Conservation (phyloP, 2,888 invertebrate genomes). For the Stenotaenia linearis region DNA sequence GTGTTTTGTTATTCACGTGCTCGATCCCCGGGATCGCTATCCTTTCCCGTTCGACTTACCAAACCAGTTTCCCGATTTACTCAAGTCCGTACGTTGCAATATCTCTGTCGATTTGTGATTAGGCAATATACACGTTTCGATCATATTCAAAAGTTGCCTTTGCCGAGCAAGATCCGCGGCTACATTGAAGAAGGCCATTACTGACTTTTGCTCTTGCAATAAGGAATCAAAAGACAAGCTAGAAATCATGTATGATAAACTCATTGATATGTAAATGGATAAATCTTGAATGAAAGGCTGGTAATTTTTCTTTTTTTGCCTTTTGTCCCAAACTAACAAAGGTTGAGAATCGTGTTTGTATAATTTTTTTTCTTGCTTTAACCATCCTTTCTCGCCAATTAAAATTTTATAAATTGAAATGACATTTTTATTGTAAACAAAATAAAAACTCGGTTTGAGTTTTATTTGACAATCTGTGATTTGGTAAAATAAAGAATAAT, state of each 20-base stretch:
- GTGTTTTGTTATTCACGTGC: constrained; percentile 68
- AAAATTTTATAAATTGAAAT: background rate
- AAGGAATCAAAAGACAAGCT: background rate
- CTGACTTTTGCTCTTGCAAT: constrained; percentile 34
- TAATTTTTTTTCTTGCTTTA: background rate
- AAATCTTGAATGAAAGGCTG: too few relatives aligned
- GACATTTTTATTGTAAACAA: background rate
- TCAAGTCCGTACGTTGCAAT: constrained; percentile 62
- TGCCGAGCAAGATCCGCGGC: constrained; percentile 57
- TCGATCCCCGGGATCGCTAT: constrained; percentile 60
- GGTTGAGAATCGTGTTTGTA: too few relatives aligned
- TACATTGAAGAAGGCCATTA: constrained; percentile 51
- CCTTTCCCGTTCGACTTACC: constrained; percentile 66
- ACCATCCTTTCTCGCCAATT: background rate
- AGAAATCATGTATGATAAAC: too few relatives aligned
- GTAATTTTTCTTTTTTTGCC: too few relatives aligned
- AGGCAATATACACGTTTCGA: constrained; percentile 61
- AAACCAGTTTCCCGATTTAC: constrained; percentile 69
- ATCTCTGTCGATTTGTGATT: constrained; percentile 67
- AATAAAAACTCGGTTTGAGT: background rate
- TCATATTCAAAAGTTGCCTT: constrained; percentile 63
- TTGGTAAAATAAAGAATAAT: background rate
- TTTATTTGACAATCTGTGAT: background rate
- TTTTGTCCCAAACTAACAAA: too few relatives aligned
- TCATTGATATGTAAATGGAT: too few relatives aligned